Evolutionary conservation across 2,113 vertebrate species (phyloP).

Genomic region (Gobius niger): DNA sequence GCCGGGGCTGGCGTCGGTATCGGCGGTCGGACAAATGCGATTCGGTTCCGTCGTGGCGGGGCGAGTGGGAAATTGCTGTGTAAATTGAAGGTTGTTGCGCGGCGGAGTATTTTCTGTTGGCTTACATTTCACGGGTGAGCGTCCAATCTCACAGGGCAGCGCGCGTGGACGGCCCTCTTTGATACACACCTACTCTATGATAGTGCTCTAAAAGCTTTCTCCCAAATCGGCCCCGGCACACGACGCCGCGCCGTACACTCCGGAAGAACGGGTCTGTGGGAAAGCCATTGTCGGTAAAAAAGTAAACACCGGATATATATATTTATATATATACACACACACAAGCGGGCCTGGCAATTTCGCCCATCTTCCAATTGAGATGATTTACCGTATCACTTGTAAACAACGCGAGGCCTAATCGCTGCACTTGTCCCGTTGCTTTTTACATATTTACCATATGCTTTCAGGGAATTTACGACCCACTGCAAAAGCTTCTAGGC

Average conservation of each 20-base stretch:
- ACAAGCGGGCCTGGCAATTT: constrained; percentile 37
- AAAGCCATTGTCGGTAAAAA: constrained; percentile 42
- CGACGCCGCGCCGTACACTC: too few species aligned
- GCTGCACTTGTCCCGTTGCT: constrained; percentile 38
- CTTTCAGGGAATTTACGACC: constrained; percentile 8
- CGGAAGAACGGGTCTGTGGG: neutral
- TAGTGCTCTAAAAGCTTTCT: constrained; percentile 59
- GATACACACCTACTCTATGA: constrained; percentile 64
- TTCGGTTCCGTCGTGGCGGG: constrained; percentile 61
- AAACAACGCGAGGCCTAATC: constrained; percentile 51
- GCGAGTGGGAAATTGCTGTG: constrained; percentile 73
- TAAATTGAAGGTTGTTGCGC: constrained; percentile 75
- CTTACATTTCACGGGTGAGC: constrained; percentile 78
- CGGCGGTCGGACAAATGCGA: constrained; percentile 66
- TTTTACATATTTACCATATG: constrained; percentile 5
- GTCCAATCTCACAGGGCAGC: constrained; percentile 70
- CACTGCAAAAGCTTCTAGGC: constrained; percentile 4
- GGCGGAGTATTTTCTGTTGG: constrained; percentile 59
- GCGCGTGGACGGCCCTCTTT: constrained; percentile 55
- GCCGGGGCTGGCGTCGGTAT: constrained; percentile 43
- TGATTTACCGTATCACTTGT: constrained; percentile 46
- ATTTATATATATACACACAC: too few species aligned
- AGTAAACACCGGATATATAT: constrained; percentile 21
- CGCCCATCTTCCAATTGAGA: constrained; percentile 56
- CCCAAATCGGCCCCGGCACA: constrained; percentile 44